Evolutionary conservation across 2,797 vertebrate species (phyloP).

Genomic region (Ptychadena robeensis): DNA sequence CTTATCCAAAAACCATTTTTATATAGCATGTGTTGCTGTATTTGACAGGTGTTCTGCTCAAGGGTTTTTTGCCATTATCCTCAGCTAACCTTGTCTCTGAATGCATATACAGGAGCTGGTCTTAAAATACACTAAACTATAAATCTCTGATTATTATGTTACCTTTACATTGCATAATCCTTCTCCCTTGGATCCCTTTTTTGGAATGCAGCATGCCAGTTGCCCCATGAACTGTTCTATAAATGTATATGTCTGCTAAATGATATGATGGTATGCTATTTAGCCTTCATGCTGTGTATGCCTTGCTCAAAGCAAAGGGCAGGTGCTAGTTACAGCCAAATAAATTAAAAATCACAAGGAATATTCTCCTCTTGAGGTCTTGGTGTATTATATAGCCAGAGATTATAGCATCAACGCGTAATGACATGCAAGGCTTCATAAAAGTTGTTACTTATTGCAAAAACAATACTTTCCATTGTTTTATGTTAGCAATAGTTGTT

Average conservation of each 20-base stretch:
- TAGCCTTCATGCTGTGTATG: slow-evolving; percentile 21
- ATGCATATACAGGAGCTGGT: slow-evolving; percentile 23
- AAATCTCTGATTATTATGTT: slow-evolving; percentile 14
- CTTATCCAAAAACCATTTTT: too few species aligned
- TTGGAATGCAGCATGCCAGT: background rate
- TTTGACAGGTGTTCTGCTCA: background rate
- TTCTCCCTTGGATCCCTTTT: background rate
- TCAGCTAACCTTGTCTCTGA: slow-evolving; percentile 18
- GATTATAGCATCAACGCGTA: background rate
- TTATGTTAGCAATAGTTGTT: too few species aligned
- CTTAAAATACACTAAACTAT: slow-evolving; percentile 21
- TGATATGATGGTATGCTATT: slow-evolving; percentile 18
- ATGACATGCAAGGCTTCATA: background rate
- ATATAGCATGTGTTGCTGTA: background rate
- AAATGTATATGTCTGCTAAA: slow-evolving; percentile 27
- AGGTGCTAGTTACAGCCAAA: background rate
- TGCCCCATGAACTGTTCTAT: background rate
- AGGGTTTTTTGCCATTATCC: slow-evolving; percentile 13
- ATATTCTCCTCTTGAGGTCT: background rate
- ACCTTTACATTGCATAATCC: background rate
- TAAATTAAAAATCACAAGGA: background rate
- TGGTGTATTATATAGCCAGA: slow-evolving; percentile 9
- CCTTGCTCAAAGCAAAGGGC: slow-evolving; percentile 14
- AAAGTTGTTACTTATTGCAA: background rate
- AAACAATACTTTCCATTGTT: background rate